A percentile compares a stretch with the other conserved stretches of the same genome.
Evolutionary conservation across 2,888 invertebrate genomes (phyloP).

Genomic region (Acanthococcus lagerstroemiae): DNA sequence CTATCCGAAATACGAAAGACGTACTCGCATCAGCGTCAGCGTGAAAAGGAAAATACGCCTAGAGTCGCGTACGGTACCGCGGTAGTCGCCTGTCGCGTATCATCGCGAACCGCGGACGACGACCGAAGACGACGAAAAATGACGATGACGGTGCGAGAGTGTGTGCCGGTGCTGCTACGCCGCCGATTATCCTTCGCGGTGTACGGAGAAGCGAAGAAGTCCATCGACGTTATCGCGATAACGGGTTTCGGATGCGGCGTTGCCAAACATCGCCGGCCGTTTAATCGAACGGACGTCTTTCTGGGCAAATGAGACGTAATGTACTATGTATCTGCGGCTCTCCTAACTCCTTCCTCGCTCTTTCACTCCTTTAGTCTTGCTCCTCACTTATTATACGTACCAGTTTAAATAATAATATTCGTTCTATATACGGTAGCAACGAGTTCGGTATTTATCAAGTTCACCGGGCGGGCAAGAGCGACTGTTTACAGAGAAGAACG

Average conservation of each 20-base stretch:
- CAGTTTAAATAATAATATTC: no score
- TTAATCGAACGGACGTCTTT: conserved; percentile 3
- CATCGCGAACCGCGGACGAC: background rate
- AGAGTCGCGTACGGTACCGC: no score
- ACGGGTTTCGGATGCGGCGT: conserved; percentile 17
- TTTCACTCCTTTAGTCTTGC: no score
- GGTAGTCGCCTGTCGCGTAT: background rate
- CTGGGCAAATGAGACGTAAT: background rate
- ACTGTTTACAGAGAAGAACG: background rate
- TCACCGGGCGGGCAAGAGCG: background rate
- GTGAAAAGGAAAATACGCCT: no score
- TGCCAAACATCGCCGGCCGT: background rate
- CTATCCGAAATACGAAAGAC: no score
- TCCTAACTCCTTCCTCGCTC: no score
- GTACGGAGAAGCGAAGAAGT: background rate
- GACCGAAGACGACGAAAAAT: no score
- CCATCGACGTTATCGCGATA: conserved; percentile 25
- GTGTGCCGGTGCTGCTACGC: background rate
- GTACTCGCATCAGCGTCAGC: no score
- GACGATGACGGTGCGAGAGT: background rate
- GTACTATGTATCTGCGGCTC: no score
- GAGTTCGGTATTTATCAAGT: background rate
- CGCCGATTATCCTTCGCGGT: background rate
- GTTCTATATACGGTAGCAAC: background rate
- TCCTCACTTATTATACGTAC: no score